phyloP scores from a whole-genome alignment of 2,888 invertebrate species.

The Eudemis profundana region DNA sequence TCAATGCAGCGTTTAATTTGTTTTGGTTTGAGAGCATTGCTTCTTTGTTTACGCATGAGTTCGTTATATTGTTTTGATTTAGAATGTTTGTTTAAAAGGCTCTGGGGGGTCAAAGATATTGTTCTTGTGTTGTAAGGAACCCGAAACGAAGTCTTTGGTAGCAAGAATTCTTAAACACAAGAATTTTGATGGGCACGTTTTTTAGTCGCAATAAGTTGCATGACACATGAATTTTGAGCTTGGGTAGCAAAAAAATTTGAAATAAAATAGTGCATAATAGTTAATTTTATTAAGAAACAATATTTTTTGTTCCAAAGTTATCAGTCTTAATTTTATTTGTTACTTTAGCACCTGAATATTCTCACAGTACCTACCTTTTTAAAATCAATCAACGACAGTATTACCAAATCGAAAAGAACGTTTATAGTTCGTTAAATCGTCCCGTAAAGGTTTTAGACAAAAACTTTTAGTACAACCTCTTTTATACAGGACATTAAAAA shows the following conservation, averaged over 20 bases:
- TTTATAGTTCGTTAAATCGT: constrained; percentile 44
- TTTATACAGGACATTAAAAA: constrained; percentile 51
- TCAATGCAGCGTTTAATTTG: constrained; percentile 70
- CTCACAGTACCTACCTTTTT: constrained; percentile 36
- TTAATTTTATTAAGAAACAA: too few relatives aligned
- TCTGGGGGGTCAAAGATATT: constrained; percentile 34
- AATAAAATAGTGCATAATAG: too few relatives aligned
- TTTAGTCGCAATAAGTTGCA: background rate
- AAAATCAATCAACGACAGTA: constrained; percentile 37
- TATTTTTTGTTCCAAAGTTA: too few relatives aligned
- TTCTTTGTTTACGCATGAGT: constrained; percentile 58
- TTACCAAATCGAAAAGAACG: constrained; percentile 33
- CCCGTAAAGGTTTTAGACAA: constrained; percentile 46
- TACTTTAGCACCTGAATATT: too few relatives aligned
- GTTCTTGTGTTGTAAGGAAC: constrained; percentile 14
- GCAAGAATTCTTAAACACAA: constrained; percentile 21
- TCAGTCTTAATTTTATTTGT: too few relatives aligned
- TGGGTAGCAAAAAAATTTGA: background rate
- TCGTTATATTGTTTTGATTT: constrained; percentile 70
- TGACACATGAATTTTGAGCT: background rate
- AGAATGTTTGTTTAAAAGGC: constrained; percentile 40
- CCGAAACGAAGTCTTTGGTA: constrained; percentile 10
- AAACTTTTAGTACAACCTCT: constrained; percentile 51
- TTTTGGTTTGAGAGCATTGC: constrained; percentile 79
- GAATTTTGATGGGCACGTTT: background rate